A percentile compares a stretch with the other conserved stretches of the same genome.
Evolutionary conservation across 2,113 vertebrate genomes (phyloP).

Genomic region (Polypterus senegalus): DNA sequence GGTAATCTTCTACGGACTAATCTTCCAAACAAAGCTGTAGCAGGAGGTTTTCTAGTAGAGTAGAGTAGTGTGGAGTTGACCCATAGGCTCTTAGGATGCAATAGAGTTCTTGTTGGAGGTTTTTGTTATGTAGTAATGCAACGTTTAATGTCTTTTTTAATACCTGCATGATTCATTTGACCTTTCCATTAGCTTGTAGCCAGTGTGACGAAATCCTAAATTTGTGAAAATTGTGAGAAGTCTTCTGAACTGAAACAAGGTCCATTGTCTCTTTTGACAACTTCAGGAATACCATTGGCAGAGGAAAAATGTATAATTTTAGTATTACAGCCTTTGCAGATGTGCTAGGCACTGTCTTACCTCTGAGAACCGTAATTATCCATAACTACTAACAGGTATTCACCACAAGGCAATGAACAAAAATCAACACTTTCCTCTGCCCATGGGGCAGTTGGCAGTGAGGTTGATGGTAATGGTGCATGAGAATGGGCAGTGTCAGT

Average conservation of each 20-base stretch:
- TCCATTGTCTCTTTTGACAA: slow-evolving; percentile 1
- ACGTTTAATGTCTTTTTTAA: slow-evolving; percentile 1
- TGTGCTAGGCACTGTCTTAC: not conserved
- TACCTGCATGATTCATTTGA: not conserved
- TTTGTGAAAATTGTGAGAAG: not conserved
- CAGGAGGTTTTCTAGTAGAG: not conserved
- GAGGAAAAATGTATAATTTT: not conserved
- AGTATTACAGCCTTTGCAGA: not conserved
- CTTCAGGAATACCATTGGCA: not conserved
- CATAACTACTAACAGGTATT: not conserved
- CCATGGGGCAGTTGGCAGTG: not conserved
- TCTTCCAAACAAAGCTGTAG: not conserved
- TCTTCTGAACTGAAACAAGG: slow-evolving; percentile 27
- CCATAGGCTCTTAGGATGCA: too few relatives aligned
- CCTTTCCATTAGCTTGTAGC: not conserved
- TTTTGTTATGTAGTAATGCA: not conserved
- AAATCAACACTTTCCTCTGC: not conserved
- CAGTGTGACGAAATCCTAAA: not conserved
- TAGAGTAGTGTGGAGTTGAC: not conserved
- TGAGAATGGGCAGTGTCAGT: too few relatives aligned
- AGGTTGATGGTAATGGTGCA: not conserved
- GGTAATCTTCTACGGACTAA: not conserved
- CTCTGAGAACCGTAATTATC: not conserved
- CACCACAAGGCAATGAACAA: not conserved
- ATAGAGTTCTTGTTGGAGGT: not conserved